phyloP scores from a whole-genome alignment of 2,888 invertebrate genomes.

The Leuctra nigra region DNA sequence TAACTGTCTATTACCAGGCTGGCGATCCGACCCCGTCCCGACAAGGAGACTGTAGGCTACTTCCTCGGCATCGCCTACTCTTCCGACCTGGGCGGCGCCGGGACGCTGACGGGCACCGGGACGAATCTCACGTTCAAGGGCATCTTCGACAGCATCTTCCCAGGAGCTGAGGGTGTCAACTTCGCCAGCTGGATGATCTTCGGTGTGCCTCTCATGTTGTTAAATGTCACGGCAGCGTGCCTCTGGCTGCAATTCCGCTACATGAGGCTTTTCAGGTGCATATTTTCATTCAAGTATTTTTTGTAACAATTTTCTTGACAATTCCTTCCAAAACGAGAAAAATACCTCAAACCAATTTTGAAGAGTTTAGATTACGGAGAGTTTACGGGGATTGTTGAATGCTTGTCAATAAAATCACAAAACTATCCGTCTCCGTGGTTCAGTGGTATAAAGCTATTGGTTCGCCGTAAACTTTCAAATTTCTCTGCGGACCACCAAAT shows the following conservation, averaged over 20 bases:
- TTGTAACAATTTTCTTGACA: not conserved
- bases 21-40: too few species aligned
- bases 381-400: too few species aligned
- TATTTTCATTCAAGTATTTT: not conserved
- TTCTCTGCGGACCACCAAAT: too few species aligned
- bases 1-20: too few species aligned
- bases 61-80: constrained; percentile 75
- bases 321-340: too few species aligned
- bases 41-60: constrained; percentile 68
- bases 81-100: constrained; percentile 69
- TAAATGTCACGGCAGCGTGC: constrained; percentile 71
- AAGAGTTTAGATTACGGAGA: too few species aligned
- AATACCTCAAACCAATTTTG: too few species aligned
- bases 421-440: too few species aligned
- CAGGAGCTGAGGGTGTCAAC: constrained; percentile 54
- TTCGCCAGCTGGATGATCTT: constrained; percentile 85
- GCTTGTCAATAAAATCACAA: too few species aligned
- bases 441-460: too few species aligned
- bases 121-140: constrained; percentile 81
- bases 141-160: constrained; percentile 61
- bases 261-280: constrained; percentile 67
- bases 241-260: constrained; percentile 71
- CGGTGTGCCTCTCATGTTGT: constrained; percentile 74
- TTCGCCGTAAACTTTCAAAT: too few species aligned
- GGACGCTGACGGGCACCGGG: constrained; percentile 71